These are phyloP conservation scores for Myrmecobius fasciatus DNA, from an alignment of 2,113 vertebrate species.

Conservation along the genomic window DNA sequence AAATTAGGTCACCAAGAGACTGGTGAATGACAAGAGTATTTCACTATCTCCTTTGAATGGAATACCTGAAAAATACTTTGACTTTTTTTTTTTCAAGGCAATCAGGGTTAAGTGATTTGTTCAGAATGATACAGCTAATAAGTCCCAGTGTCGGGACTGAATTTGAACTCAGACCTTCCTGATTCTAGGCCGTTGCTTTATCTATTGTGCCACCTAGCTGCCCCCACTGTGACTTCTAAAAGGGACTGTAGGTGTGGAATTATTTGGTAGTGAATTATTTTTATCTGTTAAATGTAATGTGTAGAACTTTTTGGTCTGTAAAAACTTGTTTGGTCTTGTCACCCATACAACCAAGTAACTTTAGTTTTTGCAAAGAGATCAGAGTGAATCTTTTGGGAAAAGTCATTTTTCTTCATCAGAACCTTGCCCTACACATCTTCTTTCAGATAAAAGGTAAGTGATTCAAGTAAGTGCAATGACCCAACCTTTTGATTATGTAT, in stretches of 20 bases:
- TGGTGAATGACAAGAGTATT: neutral
- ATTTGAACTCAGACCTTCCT: too few relatives aligned
- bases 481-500: neutral
- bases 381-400: neutral
- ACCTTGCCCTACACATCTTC: neutral
- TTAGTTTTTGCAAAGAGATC: slow-evolving; percentile 10
- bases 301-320: neutral
- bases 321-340: neutral
- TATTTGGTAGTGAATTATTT: neutral
- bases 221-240: neutral
- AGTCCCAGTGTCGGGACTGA: too few relatives aligned
- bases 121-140: too few relatives aligned
- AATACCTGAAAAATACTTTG: neutral
- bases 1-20: neutral
- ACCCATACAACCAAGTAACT: neutral
- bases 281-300: neutral
- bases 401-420: neutral
- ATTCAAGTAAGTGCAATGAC: neutral
- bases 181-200: too few relatives aligned
- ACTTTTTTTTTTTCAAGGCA: too few relatives aligned
- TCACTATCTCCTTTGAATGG: neutral
- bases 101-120: too few relatives aligned
- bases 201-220: too few relatives aligned
- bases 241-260: neutral
- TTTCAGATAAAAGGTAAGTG: neutral